Base-by-base conservation (phyloP, 2,113 vertebrate species). In the Python bivittatus region DNA sequence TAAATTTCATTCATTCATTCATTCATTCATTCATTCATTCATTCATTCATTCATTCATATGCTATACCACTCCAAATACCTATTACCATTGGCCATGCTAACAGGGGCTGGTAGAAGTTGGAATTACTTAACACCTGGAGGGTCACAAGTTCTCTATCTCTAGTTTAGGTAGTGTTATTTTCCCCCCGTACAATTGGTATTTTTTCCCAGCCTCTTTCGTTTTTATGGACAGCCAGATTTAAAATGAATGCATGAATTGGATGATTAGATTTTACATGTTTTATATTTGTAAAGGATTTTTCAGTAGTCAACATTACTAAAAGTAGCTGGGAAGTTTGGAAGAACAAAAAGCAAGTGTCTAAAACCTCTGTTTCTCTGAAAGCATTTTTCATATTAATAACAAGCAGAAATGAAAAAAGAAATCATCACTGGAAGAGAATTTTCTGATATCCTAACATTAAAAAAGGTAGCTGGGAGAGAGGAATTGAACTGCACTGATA, bases 391-490 rank as follows among this genome's bases (percentile, higher is more conserved):
- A 90, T 33, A 91, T 53, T 27, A 92, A 38, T 87, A 87, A 57
- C 61, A 38, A 89, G 5, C 3, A 72, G 27, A 57, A 27, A 52
- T 56, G 38, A n/a, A 17, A 92, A 85, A 13, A 23, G 42, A 33
- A 0, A 0, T 48, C 1, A 48, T 42, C 3, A 72, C 1, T 86
- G 25, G 79, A 94, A 85, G 0, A 87, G 58, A 94, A 68, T 0
- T 0, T 84, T 90, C 1, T 89, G 25, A 57, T 89, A 92, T 4
- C 52, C 72, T 48, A 88, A 9, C 33, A 33, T 27, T 42, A 52
- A 52, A 94, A 95, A 94, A 92, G 88, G 10, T 48, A 90, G 22
- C 23, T 64, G 17, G 25, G 68, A 93, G 91, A 61, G 92, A 89
- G 29, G 38, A 84, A 86, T 2, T 53, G 56, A 93, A 91, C 22